phyloP scores from a whole-genome alignment of 23 tunicate genomes.

The Ascidia mentula region DNA sequence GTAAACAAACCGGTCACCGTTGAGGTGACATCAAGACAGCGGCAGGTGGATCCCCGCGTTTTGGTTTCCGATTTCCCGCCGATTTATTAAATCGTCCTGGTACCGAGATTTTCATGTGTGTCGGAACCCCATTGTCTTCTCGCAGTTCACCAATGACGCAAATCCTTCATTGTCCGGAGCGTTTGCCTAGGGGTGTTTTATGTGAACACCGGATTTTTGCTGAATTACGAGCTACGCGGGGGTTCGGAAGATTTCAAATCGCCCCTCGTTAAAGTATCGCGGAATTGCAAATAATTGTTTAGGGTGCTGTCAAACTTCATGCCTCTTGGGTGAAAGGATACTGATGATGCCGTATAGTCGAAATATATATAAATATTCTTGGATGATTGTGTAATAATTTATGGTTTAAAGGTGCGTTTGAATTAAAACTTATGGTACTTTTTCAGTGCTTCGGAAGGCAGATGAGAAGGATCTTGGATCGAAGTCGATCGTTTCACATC shows the following conservation, averaged over 20 bases:
- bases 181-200: not conserved
- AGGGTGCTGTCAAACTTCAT: too few species aligned
- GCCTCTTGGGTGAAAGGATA: too few species aligned
- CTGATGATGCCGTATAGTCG: too few species aligned
- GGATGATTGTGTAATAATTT: too few species aligned
- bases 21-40: not conserved
- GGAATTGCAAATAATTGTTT: too few species aligned
- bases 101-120: not conserved
- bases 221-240: not conserved
- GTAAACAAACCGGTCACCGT: not conserved
- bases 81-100: not conserved
- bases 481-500: conserved; percentile 74
- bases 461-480: conserved; percentile 48
- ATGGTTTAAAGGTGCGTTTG: too few species aligned
- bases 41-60: not conserved
- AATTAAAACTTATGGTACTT: too few species aligned
- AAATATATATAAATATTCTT: too few species aligned
- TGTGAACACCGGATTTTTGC: not conserved
- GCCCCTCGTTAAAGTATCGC: too few species aligned
- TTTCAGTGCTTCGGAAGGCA: conserved; percentile 43
- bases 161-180: not conserved
- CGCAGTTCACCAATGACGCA: not conserved
- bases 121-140: not conserved
- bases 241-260: too few species aligned
- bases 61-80: not conserved